Percentiles rank a stretch among this genome's conserved stretches.
Evolutionary conservation across 2,797 vertebrate species (phyloP).

Genomic region (Gallinago nigripennis): DNA sequence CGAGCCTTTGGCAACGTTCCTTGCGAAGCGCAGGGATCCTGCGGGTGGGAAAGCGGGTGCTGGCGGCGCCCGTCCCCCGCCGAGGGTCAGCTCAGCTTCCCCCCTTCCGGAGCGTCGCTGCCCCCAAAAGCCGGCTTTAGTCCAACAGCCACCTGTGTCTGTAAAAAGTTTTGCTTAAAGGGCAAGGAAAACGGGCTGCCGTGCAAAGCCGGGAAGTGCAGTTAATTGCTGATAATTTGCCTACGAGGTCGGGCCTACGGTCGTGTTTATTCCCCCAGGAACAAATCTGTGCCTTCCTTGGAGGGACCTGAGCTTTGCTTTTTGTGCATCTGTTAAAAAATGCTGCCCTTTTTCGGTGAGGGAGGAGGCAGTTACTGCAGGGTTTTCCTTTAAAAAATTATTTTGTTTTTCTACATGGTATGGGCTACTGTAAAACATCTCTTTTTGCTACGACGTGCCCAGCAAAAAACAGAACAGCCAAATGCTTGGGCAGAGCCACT

Average conservation of each 20-base stretch:
- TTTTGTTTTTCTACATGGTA: neutral
- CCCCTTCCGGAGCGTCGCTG: neutral
- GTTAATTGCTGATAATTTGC: neutral
- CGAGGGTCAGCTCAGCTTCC: neutral
- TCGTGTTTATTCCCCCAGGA: neutral
- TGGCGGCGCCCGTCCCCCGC: accelerated
- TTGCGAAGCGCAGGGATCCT: too few species aligned
- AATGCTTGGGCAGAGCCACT: too few species aligned
- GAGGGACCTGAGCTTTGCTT: accelerated
- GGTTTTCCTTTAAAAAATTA: neutral
- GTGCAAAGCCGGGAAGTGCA: neutral
- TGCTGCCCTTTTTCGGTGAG: neutral
- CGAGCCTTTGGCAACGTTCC: too few species aligned
- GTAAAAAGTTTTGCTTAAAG: neutral
- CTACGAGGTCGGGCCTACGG: neutral
- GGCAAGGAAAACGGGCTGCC: neutral
- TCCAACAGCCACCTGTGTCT: neutral
- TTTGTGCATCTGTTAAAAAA: neutral
- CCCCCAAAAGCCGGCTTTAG: neutral
- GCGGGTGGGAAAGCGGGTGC: neutral
- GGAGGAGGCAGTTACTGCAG: neutral
- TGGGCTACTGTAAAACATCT: neutral
- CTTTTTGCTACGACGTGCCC: neutral
- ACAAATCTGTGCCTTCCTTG: neutral
- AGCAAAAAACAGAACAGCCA: neutral